Base-by-base conservation (phyloP, 2,113 vertebrate species). In the Pseudolaguvia tuberculata region DNA sequence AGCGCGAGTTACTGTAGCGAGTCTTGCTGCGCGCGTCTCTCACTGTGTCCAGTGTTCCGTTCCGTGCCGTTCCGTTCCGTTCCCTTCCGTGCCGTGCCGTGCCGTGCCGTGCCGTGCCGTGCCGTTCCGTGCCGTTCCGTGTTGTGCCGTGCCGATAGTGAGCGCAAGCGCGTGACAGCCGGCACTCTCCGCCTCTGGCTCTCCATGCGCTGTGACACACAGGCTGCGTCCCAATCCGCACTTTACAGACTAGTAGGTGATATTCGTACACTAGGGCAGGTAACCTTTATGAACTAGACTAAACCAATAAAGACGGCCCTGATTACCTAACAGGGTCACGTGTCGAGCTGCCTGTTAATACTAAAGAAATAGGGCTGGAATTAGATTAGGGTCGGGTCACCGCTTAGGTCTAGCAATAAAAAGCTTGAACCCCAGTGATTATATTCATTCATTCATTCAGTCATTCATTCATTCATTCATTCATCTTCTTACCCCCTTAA, bases 151-250 rank as follows among this genome's bases (percentile, higher is more conserved):
- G 10, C 39, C 12, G 29, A 59, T 15, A 5, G 56, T 18, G 62
- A 65, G 66, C 48, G 66, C 66, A 31, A 27, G 66, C 66, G 66
- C 66, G 66, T 68, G 47, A 68, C 66, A 68, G 14, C 66, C 66
- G 66, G 66, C 66, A 68, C 67, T 50, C 63, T 70, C 67, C 67
- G 48, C 67, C 67, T 53, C 67, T 35, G 67, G 67, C 67, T 25
- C 27, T 48, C 67, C 50, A 70, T 70, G 50, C 50, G 29, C 50
- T 70, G 23, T 69, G 14, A 70, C 68, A 53, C 67, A 53, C 2
- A 39, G 67, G 67, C 67, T 70, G 50, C 67, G 67, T 70, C 67
- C 50, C 67, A 70, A 70, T 53, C 67, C 67, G 50, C 27, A 50
- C 63, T 67, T 27, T 23, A 29, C 20, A 67, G 63, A 18, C 63